Conservation (phyloP, 2,888 invertebrate species). For the Limnephilus rhombicus region DNA sequence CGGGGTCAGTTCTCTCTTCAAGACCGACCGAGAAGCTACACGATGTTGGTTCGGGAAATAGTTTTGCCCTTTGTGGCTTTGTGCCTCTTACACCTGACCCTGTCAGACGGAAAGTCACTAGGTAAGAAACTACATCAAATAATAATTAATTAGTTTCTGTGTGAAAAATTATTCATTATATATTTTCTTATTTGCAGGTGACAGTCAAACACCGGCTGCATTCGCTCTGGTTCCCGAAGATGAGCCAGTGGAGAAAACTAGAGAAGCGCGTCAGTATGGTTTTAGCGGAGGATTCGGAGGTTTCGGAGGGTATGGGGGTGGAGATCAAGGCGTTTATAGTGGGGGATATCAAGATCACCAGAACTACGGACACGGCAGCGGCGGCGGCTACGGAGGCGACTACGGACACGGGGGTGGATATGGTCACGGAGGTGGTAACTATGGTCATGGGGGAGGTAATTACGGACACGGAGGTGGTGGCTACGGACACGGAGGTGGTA, state of each 20-base stretch:
- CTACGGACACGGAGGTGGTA: not conserved
- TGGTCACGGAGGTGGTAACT: not conserved
- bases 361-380: constrained; percentile 34
- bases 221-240: not conserved
- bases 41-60: not conserved
- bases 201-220: not conserved
- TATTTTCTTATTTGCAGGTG: not conserved
- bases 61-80: not conserved
- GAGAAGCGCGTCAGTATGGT: not conserved
- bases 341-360: not conserved
- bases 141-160: not conserved
- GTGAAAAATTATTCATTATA: not conserved
- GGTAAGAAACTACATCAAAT: constrained; percentile 8
- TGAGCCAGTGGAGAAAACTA: not conserved
- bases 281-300: not conserved
- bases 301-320: not conserved
- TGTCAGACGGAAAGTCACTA: constrained; percentile 17
- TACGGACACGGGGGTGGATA: constrained; percentile 11
- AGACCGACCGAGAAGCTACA: not conserved
- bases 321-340: not conserved
- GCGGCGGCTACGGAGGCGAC: constrained; percentile 21
- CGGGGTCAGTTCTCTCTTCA: constrained; percentile 16
- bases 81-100: not conserved
- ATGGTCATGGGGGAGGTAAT: not conserved
- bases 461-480: not conserved